Percentiles rank a stretch among this genome's conserved stretches.
phyloP scores from a whole-genome alignment of 2,797 vertebrate species.

The Diglossa cyanea region DNA sequence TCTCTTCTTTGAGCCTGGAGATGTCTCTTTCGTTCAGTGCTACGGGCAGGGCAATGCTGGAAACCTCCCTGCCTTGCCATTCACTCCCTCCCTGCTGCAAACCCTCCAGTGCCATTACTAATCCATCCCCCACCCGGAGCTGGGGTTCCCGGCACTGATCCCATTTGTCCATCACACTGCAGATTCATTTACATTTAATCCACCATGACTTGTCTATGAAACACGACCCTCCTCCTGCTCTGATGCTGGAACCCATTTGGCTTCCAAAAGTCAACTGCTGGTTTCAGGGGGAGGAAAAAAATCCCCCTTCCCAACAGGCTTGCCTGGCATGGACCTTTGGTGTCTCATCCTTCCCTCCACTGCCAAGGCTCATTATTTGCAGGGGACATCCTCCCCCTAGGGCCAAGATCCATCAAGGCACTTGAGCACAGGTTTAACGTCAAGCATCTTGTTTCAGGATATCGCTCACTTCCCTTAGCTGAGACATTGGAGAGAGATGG shows the following conservation, averaged over 20 bases:
- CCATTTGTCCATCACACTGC: constrained; percentile 41
- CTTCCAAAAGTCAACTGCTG: constrained; percentile 8
- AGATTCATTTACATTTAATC: constrained; percentile 25
- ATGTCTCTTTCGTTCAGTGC: constrained; percentile 7
- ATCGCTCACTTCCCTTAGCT: not conserved
- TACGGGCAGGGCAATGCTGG: not conserved
- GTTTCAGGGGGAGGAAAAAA: not conserved
- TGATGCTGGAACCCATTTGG: not conserved
- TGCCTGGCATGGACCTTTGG: accelerated
- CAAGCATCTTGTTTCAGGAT: not conserved
- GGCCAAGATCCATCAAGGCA: not conserved
- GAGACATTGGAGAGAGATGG: not conserved
- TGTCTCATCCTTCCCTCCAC: not conserved
- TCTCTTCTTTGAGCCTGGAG: not conserved
- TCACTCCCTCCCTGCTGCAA: not conserved
- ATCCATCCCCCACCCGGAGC: not conserved
- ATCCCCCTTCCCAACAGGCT: not conserved
- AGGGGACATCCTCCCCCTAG: not conserved
- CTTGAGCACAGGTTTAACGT: not conserved
- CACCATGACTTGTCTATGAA: not conserved
- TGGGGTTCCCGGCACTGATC: not conserved
- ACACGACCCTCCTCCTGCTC: not conserved
- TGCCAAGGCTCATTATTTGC: not conserved
- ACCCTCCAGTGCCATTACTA: not conserved
- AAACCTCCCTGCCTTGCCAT: not conserved